Base-by-base conservation (phyloP, 2,113 vertebrate species). In the Agelaius phoeniceus region DNA sequence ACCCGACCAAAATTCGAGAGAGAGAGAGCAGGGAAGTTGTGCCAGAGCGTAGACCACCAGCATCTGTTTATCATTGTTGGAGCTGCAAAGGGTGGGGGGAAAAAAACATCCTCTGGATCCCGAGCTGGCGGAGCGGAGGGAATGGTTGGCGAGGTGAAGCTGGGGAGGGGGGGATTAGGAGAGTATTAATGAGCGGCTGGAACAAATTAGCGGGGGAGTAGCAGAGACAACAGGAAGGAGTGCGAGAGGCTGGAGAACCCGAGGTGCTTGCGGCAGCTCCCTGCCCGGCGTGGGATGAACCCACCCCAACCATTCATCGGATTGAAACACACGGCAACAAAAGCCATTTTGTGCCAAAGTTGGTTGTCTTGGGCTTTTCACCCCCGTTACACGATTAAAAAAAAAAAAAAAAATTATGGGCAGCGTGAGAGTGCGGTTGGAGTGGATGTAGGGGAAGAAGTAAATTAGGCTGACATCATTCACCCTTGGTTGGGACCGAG, bases 21-120 rank as follows among this genome's bases (percentile, higher is more conserved):
- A 37, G 37, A 37, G 37, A 41, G 41, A 52, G 75, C 67, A 44
- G 75, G 72, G 44, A 76, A 80, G 73, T 83, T 85, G 79, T 59
- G 39, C 13, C 7, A 67, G 69, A 66, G 23, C 62, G 6, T 20
- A 65, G 93, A 92, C 94, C 89, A 91, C 84, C 87, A 58, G 91
- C 94, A 96, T 94, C 93, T 94, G 94, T 93, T 96, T 96, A 81
- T 96, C 94, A 81, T 96, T 84, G 89, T 6, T 89, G 93, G 87
- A 94, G 68, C 84, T 44, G 68, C 65, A 7, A 81, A 49, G 46
- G 21, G 37, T 37, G 48, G 48, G 23, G 84, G 5, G 17, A 19
- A 52, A 52, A 63, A 63, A 63, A 71, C 7, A 67, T 85, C 72
- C 89, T 77, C 72, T 55, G 76, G 63, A 37, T 88, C 35, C 74